These are phyloP conservation scores for Ceratosolen solmsi DNA, from an alignment of 1,140 invertebrate genomes.

Conservation along the genomic window DNA sequence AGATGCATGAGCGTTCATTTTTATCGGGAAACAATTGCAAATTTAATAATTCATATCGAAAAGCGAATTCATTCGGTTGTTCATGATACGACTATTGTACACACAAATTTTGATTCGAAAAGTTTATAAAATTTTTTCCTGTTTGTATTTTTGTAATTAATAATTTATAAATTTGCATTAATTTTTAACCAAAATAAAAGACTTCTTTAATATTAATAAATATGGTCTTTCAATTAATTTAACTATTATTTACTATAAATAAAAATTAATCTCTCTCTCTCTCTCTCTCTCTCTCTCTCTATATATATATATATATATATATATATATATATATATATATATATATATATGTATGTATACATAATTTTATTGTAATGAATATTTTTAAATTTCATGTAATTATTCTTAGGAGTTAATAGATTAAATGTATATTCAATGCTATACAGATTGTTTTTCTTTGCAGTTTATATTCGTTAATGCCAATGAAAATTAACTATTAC, in stretches of 20 bases:
- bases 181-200: conserved; percentile 39
- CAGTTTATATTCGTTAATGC: too few relatives aligned
- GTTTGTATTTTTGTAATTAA: conserved; percentile 46
- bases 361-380: too few relatives aligned
- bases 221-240: not conserved
- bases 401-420: too few relatives aligned
- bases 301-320: too few relatives aligned
- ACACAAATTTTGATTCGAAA: conserved; percentile 18
- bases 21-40: conserved; percentile 12
- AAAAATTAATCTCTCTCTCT: too few relatives aligned
- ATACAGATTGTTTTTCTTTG: too few relatives aligned
- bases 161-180: conserved; percentile 44
- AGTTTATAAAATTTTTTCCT: conserved; percentile 27
- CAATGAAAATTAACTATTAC: too few relatives aligned
- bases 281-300: too few relatives aligned
- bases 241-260: not conserved
- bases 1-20: not conserved
- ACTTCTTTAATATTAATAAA: conserved; percentile 42
- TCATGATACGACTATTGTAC: conserved; percentile 9
- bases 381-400: too few relatives aligned
- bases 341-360: too few relatives aligned
- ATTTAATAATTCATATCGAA: conserved; percentile 1
- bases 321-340: too few relatives aligned
- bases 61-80: conserved; percentile 4
- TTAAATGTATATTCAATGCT: too few relatives aligned